Base-by-base conservation (phyloP, 2,113 vertebrate species). In the Corydoras sp. region DNA sequence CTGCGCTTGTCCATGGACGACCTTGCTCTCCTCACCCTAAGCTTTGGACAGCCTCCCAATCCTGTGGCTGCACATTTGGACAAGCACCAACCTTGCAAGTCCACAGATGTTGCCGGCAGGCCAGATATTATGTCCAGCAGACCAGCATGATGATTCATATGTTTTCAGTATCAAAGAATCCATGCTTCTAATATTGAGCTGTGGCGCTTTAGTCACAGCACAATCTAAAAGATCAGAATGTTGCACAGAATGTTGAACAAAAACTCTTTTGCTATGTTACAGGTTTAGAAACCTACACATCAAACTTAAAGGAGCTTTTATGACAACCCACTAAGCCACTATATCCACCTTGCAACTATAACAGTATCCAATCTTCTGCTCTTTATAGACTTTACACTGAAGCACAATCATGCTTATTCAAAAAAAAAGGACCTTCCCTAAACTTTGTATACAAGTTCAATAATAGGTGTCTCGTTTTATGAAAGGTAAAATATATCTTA, bases 31-130 rank as follows among this genome's bases (percentile, higher is more conserved):
- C 83, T 90, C 89, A 90, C 89, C 89, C 87, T 80, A 84, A 76
- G 86, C 83, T 87, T 90, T 91, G 89, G 89, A 91, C 88, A 81
- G 83, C 81, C 83, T 91, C 89, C 89, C 89, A 89, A 86, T 86
- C 88, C 89, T 80, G 75, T 81, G 87, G 87, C 87, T 89, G 85
- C 83, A 83, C 85, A 83, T 86, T 90, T 91, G 89, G 89, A 90
- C 80, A 83, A 35, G 84, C 81, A 87, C 89, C 89, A 91, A 91
- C 83, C 89, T 87, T 89, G 85, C 82, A 83, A 83, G 87, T 86
- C 83, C 89, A 87, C 89, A 91, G 89, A 91, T 91, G 89, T 90
- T 90, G 85, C 83, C 2, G 80, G 85, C 84, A 83, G 85, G 88
- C 84, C 80, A 86, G 84, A 84, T 88, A 89, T 89, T 85, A 88